These are phyloP conservation scores for Meloidogyne floridensis DNA, from an alignment of 1,140 invertebrate genomes.

Conservation along the genomic window DNA sequence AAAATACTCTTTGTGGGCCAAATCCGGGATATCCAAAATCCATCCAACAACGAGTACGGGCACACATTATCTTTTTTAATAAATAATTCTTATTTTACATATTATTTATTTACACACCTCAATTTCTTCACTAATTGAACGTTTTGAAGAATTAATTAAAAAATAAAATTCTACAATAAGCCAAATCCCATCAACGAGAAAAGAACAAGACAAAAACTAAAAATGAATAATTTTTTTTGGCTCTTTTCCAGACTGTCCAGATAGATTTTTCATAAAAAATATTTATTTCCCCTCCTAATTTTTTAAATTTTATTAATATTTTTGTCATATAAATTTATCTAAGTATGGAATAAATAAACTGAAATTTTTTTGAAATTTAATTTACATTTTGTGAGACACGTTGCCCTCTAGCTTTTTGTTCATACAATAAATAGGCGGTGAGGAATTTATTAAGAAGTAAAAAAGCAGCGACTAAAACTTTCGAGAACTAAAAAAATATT, in stretches of 20 bases:
- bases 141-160: background rate
- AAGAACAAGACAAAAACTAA: slow-evolving; percentile 28
- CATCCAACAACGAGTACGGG: slow-evolving; percentile 34
- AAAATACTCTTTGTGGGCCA: slow-evolving; percentile 20
- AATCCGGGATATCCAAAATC: slow-evolving; percentile 19
- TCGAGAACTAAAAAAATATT: slow-evolving; percentile 23
- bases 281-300: too few relatives aligned
- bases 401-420: slow-evolving; percentile 26
- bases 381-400: slow-evolving; percentile 33
- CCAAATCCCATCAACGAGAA: slow-evolving; percentile 34
- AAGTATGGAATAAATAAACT: too few relatives aligned
- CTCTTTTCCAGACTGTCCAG: background rate
- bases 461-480: slow-evolving; percentile 31
- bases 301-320: too few relatives aligned
- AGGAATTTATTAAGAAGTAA: slow-evolving; percentile 25
- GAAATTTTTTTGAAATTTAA: too few relatives aligned
- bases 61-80: slow-evolving; percentile 26
- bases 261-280: too few relatives aligned
- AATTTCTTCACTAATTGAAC: slow-evolving; percentile 32
- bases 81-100: slow-evolving; percentile 4
- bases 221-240: background rate
- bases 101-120: slow-evolving; percentile 5
- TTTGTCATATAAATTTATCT: too few relatives aligned
- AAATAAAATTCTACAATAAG: slow-evolving; percentile 31
- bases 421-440: slow-evolving; percentile 32